Base-by-base conservation (phyloP, 2,888 invertebrate genomes). In the Heteropelma amictum region DNA sequence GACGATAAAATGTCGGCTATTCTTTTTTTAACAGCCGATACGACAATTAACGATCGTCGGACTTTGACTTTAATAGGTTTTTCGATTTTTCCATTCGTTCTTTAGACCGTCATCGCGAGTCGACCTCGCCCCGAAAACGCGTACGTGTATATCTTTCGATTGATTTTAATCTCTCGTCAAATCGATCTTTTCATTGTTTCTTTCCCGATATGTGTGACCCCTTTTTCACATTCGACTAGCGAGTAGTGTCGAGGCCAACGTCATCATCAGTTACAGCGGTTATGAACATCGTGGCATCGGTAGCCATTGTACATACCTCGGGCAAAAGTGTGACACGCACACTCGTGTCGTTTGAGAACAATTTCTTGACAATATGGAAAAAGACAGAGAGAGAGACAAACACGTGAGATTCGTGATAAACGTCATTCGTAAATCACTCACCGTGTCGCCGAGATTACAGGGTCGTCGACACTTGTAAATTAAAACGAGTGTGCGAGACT, bases 401-500 rank as follows among this genome's bases (percentile, higher is more conserved):
- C 58, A 64, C 47, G 58, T 69, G 65, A 74, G 72, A 77, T 74
- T 68, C 58, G 70, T 71, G 77, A 77, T 77, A 74, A 77, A 74
- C 72, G 77, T 77, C 77, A 71, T 68, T 60, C 70, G 74, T 77
- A 73, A 77, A 77, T 77, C 74, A 74, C 61, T 67, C 64, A 67
- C 74, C 73, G 74, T 77, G 74, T 70, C 67, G 65, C 28, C 70
- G 70, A 61, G 75, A 75, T 75, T 75, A 71, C 60, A 71, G 70
- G 77, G 73, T 77, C 77, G 67, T 73, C 77, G 77, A 74, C 74
- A 71, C 75, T 70, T 65, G 61, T 67, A 75, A 61, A 54, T 74
- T 65, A 60, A n/a, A 75, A 75, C 70, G 65, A 70, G 75, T 69
- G 64, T 74, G 64, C 42, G 70, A 65, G 65, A 67, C 38, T 71